These are phyloP conservation scores for Pristiophorus japonicus DNA, from an alignment of 2,113 vertebrate species.

Conservation along the genomic window DNA sequence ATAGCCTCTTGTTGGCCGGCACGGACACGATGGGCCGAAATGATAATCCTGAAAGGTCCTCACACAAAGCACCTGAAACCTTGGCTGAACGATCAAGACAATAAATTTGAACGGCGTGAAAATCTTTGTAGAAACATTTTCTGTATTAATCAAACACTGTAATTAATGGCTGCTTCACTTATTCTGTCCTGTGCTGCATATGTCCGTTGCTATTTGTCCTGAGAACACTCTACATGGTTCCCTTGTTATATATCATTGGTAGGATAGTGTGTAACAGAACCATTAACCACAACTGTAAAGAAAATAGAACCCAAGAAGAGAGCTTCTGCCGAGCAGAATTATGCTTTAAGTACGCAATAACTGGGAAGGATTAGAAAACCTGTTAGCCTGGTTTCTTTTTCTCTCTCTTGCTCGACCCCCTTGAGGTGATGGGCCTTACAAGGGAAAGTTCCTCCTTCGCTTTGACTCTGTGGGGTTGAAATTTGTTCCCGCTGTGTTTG, in stretches of 20 bases:
- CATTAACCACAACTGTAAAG: slow-evolving; percentile 69
- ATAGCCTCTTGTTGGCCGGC: no score
- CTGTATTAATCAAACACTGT: not conserved
- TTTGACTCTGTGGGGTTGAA: not conserved
- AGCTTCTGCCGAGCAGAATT: slow-evolving; percentile 51
- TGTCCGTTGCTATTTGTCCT: not conserved
- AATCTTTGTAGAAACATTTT: not conserved
- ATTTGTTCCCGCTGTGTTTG: no score
- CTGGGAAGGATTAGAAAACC: slow-evolving; percentile 47
- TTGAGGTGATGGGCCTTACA: not conserved
- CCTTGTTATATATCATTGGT: slow-evolving; percentile 60
- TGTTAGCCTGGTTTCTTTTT: not conserved
- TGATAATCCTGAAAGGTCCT: not conserved
- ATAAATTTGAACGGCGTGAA: not conserved
- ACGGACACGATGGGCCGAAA: no score
- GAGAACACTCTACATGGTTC: not conserved
- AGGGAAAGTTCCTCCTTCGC: not conserved
- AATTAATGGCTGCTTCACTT: not conserved
- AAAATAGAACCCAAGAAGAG: slow-evolving; percentile 67
- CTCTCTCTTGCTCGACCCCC: not conserved
- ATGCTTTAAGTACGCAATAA: slow-evolving; percentile 56
- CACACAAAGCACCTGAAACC: not conserved
- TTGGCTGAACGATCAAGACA: not conserved
- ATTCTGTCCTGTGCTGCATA: not conserved
- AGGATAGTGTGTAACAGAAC: slow-evolving; percentile 69